These are phyloP conservation scores for Drosophila pullipes DNA, from an alignment of 2,888 invertebrate genomes.

Conservation along the genomic window DNA sequence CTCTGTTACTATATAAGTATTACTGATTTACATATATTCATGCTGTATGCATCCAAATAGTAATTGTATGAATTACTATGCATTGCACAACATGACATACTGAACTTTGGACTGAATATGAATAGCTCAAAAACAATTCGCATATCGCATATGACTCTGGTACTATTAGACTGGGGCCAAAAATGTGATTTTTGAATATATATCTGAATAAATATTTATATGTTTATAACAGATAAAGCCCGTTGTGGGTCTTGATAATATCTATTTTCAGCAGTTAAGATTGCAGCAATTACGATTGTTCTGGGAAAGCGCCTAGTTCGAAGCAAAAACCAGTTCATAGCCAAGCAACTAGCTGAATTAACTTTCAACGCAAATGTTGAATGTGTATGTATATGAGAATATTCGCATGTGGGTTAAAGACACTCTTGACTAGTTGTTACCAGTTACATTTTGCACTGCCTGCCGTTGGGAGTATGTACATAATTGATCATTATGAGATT, in stretches of 20 bases:
- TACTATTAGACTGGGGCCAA: neutral
- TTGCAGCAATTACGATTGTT: neutral
- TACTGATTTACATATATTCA: neutral
- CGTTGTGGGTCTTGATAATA: neutral
- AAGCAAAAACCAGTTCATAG: neutral
- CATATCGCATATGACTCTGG: neutral
- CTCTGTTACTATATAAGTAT: neutral
- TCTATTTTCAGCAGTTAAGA: neutral
- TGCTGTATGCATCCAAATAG: neutral
- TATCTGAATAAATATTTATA: neutral
- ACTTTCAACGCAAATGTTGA: constrained; percentile 2
- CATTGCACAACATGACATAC: neutral
- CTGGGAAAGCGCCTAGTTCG: neutral
- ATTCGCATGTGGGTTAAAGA: constrained; percentile 18
- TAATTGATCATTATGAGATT: too few species aligned
- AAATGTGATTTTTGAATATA: neutral
- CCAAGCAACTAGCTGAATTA: neutral
- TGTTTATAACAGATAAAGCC: neutral
- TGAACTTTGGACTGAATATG: constrained; percentile 5
- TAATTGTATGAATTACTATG: neutral
- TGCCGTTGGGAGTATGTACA: neutral
- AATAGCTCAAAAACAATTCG: neutral
- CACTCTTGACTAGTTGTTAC: neutral
- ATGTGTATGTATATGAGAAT: neutral
- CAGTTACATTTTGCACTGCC: neutral